Percentiles rank a stretch among this genome's conserved stretches.
phyloP scores from a whole-genome alignment of 2,113 vertebrate species.

The Microtus ochrogaster region DNA sequence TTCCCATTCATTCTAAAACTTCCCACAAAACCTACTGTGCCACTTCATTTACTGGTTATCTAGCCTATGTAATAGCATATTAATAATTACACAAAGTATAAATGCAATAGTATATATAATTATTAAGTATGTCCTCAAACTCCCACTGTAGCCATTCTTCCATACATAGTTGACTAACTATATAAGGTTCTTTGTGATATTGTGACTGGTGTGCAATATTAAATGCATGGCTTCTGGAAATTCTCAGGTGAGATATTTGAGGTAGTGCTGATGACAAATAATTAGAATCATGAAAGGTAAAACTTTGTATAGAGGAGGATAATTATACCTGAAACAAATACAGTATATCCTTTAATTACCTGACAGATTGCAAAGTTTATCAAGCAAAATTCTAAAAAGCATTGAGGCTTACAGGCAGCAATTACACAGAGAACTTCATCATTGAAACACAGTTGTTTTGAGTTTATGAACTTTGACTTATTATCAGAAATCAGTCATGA shows the following conservation, averaged over 20 bases:
- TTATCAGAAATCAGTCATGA: neutral
- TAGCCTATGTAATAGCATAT: neutral
- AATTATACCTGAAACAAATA: neutral
- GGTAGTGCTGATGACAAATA: neutral
- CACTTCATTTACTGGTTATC: neutral
- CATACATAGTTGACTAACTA: neutral
- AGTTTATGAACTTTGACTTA: constrained; percentile 57
- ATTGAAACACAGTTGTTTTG: neutral
- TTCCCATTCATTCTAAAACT: neutral
- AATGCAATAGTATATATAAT: neutral
- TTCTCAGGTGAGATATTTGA: neutral
- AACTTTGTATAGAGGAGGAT: neutral
- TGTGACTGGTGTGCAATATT: neutral
- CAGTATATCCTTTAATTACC: constrained; percentile 7
- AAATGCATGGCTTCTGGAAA: neutral
- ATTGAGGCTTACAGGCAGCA: neutral
- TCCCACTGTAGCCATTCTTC: neutral
- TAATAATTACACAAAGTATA: neutral
- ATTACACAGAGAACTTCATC: neutral
- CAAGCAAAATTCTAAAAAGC: neutral
- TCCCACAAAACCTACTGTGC: neutral
- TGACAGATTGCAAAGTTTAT: neutral
- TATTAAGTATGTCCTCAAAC: neutral
- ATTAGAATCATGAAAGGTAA: neutral
- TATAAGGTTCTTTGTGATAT: neutral